These are phyloP conservation scores for Drosophila nigromelanica DNA, from an alignment of 1,140 invertebrate genomes.

Conservation along the genomic window DNA sequence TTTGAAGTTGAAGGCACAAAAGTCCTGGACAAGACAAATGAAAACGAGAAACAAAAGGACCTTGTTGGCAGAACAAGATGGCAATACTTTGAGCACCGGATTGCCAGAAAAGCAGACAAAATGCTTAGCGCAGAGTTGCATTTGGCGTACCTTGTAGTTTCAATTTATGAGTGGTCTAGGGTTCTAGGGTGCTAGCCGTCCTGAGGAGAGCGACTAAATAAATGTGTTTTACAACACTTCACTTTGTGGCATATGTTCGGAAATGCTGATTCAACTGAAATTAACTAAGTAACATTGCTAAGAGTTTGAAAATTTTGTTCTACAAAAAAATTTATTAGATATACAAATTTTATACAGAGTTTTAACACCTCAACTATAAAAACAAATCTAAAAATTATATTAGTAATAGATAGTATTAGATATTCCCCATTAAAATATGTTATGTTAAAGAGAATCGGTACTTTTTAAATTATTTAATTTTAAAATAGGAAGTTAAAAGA, in stretches of 20 bases:
- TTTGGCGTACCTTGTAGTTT: conserved; percentile 22
- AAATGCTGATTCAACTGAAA: no score
- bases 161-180: conserved; percentile 37
- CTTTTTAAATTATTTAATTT: not conserved
- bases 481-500: not conserved
- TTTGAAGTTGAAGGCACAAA: conserved; percentile 74
- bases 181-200: not conserved
- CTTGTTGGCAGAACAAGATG: conserved; percentile 21
- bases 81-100: conserved; percentile 10
- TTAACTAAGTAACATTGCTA: not conserved
- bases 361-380: no score
- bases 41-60: conserved; percentile 49
- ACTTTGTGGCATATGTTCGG: conserved; percentile 17
- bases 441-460: no score
- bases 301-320: no score
- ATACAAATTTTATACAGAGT: no score
- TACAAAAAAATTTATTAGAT: no score
- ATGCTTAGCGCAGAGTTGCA: conserved; percentile 28
- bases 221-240: conserved; percentile 14
- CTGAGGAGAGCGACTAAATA: not conserved
- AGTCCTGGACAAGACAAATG: conserved; percentile 73
- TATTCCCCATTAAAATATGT: no score
- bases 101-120: conserved; percentile 23
- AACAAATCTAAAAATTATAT: no score
- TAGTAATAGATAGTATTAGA: no score